Evolutionary conservation across 2,113 vertebrate genomes (phyloP).

Genomic region (Elachura formosa): DNA sequence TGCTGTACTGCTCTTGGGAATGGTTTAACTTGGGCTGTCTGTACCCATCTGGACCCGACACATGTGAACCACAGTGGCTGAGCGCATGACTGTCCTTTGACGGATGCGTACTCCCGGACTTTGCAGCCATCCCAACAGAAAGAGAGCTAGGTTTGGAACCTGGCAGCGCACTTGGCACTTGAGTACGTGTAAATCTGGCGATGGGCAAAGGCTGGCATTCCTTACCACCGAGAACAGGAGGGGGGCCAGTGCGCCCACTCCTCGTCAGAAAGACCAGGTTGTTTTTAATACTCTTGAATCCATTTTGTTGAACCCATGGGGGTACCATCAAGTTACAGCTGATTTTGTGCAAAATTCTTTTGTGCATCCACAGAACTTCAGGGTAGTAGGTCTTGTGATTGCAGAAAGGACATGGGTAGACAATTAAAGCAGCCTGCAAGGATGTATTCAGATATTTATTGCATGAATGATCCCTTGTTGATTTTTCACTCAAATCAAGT

Average conservation of each 20-base stretch:
- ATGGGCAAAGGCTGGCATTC: constrained; percentile 85
- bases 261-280: constrained; percentile 69
- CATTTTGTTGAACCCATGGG: constrained; percentile 82
- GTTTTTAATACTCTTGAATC: constrained; percentile 72
- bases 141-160: constrained; percentile 57
- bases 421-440: constrained; percentile 72
- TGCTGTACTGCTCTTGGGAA: constrained; percentile 50
- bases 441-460: constrained; percentile 56
- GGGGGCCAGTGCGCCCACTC: constrained; percentile 87
- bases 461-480: constrained; percentile 60
- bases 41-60: constrained; percentile 47
- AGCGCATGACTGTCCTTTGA: constrained; percentile 25
- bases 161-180: constrained; percentile 68
- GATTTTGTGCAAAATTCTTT: constrained; percentile 88
- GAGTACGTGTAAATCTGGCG: constrained; percentile 77
- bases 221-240: constrained; percentile 84
- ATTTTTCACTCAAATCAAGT: constrained; percentile 73
- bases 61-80: constrained; percentile 25
- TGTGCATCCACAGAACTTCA: constrained; percentile 95
- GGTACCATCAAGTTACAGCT: constrained; percentile 80
- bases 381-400: constrained; percentile 88
- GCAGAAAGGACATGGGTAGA: constrained; percentile 89
- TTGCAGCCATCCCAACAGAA: background rate
- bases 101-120: constrained; percentile 30
- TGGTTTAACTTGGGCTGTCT: constrained; percentile 66